phyloP scores from a whole-genome alignment of 2,113 vertebrate genomes.

The Paratilapia polleni region DNA sequence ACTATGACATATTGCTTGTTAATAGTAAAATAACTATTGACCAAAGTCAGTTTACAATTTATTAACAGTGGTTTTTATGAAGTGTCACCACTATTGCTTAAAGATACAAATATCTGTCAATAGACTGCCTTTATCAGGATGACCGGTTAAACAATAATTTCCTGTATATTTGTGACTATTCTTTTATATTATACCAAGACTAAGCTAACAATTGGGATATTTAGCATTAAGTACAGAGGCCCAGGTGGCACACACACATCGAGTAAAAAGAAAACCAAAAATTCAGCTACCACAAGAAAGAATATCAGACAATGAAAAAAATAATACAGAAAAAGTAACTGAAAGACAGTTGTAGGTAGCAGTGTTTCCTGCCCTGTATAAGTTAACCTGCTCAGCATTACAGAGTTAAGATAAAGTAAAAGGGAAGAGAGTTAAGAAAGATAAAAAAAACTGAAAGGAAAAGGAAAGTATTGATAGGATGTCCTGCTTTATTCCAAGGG shows the following conservation, averaged over 20 bases:
- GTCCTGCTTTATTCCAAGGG: background rate
- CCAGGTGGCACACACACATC: background rate
- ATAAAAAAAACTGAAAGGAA: no score
- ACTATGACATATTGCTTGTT: rapidly evolving
- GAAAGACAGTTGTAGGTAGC: background rate
- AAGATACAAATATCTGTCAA: background rate
- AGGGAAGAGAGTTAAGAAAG: background rate
- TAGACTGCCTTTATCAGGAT: background rate
- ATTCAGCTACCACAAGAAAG: background rate
- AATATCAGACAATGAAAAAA: background rate
- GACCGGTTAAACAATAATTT: rapidly evolving
- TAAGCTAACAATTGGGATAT: background rate
- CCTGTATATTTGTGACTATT: background rate
- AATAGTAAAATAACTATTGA: background rate
- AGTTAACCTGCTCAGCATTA: background rate
- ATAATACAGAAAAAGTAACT: background rate
- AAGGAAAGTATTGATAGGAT: background rate
- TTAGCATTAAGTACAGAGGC: background rate
- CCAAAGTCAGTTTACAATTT: background rate
- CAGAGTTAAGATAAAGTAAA: background rate
- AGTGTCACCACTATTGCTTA: background rate
- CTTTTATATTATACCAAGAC: background rate
- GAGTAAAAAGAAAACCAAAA: background rate
- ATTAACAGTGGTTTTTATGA: no score
- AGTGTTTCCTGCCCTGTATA: background rate